Evolutionary conservation across 2,113 vertebrate genomes (phyloP), one percentile per base, ranked within the genome.

Genomic region (Petaurus breviceps): DNA sequence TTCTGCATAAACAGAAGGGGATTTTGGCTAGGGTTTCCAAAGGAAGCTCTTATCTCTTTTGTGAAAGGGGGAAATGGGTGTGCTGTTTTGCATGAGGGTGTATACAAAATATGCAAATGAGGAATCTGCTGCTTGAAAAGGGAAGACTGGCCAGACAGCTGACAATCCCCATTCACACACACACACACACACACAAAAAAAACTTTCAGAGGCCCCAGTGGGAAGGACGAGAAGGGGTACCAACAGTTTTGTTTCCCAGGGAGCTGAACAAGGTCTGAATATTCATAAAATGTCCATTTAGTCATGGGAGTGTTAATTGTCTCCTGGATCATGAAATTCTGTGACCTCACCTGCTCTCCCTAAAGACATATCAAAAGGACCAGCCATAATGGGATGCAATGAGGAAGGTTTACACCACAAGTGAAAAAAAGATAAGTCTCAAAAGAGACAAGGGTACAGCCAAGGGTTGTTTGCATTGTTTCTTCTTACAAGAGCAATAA

Each of bases 51-150:
- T 95, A 92, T 97, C 95, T 98, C 97, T 98, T 98, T 99, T 99
- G 98, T 98, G 98, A 96, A 97, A 97, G 94, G 94, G 98, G 97
- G 98, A 98, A 98, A 98, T 98, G 99, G 98, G 98, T 98, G 98
- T 98, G 97, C 98, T 99, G 95, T 98, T 99, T 99, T 99, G 99
- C 98, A 99, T 99, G 98, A 98, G 94, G 98, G 94, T 55, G 90
- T 98, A 98, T 98, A 99, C 98, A 99, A 97, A 98, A 98, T 98
- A 99, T 99, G 99, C 97, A 99, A 99, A 99, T 99, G 96, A 98
- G 93, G 97, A 98, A 97, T 98, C 98, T 96, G 98, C 97, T 94
- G 97, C 98, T 97, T 97, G 98, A 98, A 98, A 98, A 98, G 98
- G 97, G 98, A 96, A 96, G 96, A 98, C 97, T 47, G 0, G 92